Base-by-base conservation (phyloP, 2,113 vertebrate species). In the Strigops habroptila region DNA sequence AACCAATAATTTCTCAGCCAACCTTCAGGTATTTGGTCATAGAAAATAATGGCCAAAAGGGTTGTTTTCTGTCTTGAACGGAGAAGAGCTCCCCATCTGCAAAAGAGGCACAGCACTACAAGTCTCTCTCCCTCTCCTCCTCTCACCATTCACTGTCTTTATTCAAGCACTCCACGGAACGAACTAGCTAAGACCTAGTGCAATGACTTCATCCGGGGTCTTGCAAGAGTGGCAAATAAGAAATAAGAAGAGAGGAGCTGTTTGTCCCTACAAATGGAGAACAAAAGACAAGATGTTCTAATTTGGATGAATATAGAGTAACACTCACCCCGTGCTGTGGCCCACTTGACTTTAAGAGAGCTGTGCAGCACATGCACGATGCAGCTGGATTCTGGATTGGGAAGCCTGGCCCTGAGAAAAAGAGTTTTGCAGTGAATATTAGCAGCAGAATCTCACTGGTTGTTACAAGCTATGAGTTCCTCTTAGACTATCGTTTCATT, bases 391-490 rank as follows among this genome's bases (percentile, higher is more conserved):
- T 33, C 82, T 60, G 43, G 30, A 43, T 7, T 57, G 73, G 19
- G 55, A 85, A 82, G 31, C 71, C 17, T 2, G 63, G 63, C 43
- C 28, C 55, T 46, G 37, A 70, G 33, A 74, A 80, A 68, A 46
- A 76, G 43, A 82, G 78, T 60, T 82, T 24, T 69, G 71, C 64
- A 88, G 51, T 49, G 46, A 78, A 15, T 63, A 88, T 64, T 18
- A 81, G 80, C 84, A 94, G 80, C 77, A 91, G 90, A 57, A 84
- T 79, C 80, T 79, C 51, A 16, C 64, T 82, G 44, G 46, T 76
- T 94, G 67, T 83, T 86, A 83, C 68, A 96, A 91, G 91, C 68
- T 78, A 82, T 51, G 90, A 84, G 82, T 84, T 88, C 85, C 86
- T 93, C 71, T 87, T 30, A 67, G 67, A 44, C 67, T 48, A 46